Conservation (phyloP, 2,113 vertebrate genomes). For the Eurypyga helias region DNA sequence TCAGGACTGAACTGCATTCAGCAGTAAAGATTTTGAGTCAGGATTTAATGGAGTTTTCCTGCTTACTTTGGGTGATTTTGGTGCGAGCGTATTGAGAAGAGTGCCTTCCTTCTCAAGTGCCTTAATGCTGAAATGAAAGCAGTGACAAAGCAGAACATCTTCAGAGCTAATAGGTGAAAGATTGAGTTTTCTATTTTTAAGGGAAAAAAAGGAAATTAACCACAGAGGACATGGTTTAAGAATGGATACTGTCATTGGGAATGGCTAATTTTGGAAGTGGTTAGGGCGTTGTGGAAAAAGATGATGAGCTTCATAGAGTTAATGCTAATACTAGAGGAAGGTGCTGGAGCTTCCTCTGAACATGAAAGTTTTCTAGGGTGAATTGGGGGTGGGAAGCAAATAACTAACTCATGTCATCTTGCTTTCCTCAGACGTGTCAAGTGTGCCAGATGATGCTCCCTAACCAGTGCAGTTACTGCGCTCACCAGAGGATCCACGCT, state of each 20-base stretch:
- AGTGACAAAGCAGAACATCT: neutral
- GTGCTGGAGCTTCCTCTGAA: neutral
- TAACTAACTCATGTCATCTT: neutral
- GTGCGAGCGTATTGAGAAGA: neutral
- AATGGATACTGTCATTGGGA: neutral
- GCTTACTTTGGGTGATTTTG: neutral
- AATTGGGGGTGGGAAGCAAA: neutral
- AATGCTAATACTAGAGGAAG: neutral
- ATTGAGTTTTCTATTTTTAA: neutral
- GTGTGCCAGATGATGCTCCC: constrained; percentile 95
- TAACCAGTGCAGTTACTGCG: constrained; percentile 93
- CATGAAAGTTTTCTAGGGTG: neutral
- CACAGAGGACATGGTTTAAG: neutral
- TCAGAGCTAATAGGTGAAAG: neutral
- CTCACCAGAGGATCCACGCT: constrained; percentile 91
- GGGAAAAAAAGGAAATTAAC: neutral
- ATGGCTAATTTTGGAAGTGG: neutral
- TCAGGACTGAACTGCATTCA: neutral
- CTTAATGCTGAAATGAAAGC: neutral
- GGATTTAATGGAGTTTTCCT: neutral
- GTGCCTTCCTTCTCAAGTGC: neutral
- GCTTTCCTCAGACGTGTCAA: constrained; percentile 83
- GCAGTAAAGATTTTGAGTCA: fast-evolving
- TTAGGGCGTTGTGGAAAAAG: neutral
- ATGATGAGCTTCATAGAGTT: neutral